Conservation (phyloP, 2,888 invertebrate genomes). For the Cyaniris semiargus region DNA sequence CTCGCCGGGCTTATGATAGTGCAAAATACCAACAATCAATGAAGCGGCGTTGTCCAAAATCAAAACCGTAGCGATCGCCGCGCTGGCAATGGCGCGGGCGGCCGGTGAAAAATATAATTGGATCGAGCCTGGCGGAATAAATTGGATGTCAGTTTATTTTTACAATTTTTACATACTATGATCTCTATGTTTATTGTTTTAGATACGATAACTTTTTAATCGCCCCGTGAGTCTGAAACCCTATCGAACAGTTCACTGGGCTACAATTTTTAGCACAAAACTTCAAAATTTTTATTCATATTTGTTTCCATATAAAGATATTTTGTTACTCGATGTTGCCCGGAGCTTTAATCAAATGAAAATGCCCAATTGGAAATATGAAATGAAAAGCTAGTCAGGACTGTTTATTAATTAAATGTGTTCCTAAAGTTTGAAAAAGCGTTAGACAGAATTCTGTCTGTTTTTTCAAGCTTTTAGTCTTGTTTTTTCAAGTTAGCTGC, state of each 20-base stretch:
- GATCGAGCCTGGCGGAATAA: slow-evolving; percentile 68
- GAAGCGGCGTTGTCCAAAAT: slow-evolving; percentile 46
- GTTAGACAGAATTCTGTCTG: no score
- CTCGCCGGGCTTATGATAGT: slow-evolving; percentile 8
- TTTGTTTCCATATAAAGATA: neutral
- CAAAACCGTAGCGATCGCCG: slow-evolving; percentile 55
- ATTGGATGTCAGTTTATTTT: slow-evolving; percentile 52
- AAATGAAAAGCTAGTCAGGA: neutral
- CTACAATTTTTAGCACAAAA: neutral
- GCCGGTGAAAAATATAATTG: slow-evolving; percentile 67
- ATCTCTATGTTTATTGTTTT: slow-evolving; percentile 42
- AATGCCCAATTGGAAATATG: no score
- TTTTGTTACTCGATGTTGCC: neutral
- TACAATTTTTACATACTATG: slow-evolving; percentile 35
- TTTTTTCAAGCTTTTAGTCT: no score
- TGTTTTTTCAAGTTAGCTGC: no score
- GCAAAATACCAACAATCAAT: slow-evolving; percentile 52
- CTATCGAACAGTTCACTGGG: neutral
- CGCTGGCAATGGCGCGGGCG: slow-evolving; percentile 60
- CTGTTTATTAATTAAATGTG: neutral
- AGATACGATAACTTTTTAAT: slow-evolving; percentile 14
- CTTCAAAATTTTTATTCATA: neutral
- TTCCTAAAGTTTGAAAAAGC: neutral
- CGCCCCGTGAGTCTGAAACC: neutral
- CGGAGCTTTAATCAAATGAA: neutral